Base-by-base conservation (phyloP, 2,113 vertebrate species). In the Herpailurus yagouaroundi region DNA sequence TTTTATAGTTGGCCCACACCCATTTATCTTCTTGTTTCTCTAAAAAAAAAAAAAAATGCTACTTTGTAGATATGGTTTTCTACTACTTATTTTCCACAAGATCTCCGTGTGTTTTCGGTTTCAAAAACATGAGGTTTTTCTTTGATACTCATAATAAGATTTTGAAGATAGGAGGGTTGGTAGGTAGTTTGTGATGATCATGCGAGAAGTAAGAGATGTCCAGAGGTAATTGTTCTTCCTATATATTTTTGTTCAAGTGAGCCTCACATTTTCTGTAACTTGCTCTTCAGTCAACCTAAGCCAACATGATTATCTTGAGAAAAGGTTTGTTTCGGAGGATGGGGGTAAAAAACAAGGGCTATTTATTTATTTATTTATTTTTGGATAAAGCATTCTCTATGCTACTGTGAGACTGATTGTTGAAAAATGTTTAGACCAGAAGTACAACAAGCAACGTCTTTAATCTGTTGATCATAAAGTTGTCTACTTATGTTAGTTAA, bases 321-420 rank as follows among this genome's bases (percentile, higher is more conserved):
- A 96, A 90, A 64, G 41, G 31, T 29, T 52, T 89, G 41, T 69
- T 97, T 95, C 55, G 96, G 33, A 90, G 87, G 45, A 57, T 45
- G 69, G 3, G 16, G 11, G 7, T 36, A 38, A 52, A 60, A 81
- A 74, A 63, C 31, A 31, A 76, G 15, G 16, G 36, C 55, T 71
- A 5, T 14, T 63, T 64, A 31, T 80, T 45, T 64, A 31, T 80
- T 45, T 60, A 50, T 63, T 63, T 71, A 31, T 73, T 97, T 95
- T 66, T 68, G 71, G 36, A 73, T 41, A 81, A 89, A 93, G 50
- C 31, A 63, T 80, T 45, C 55, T 60, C 12, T 73, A 36, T 64
- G 36, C 8, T 83, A 63, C 41, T 68, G 7, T 90, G 57, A 69
- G 52, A 81, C 66, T 81, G 41, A 87, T 31, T 94, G 21, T 73